Evolutionary conservation across 2,113 vertebrate genomes (phyloP).

Genomic region (Cavia aperea): DNA sequence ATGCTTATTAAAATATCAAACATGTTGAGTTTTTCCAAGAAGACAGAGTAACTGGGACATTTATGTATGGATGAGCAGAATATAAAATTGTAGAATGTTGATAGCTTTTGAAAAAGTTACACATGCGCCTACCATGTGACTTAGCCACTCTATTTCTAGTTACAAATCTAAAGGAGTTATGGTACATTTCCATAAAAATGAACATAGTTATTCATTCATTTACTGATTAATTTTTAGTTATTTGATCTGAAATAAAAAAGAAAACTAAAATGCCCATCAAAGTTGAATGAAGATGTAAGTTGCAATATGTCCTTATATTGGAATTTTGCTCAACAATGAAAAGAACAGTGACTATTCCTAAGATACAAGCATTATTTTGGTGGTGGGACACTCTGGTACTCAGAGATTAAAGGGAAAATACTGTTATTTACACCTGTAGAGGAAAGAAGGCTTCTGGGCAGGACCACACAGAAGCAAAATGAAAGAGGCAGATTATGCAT

Average conservation of each 20-base stretch:
- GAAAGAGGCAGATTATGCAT: too few species aligned
- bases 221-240: neutral
- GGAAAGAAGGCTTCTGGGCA: neutral
- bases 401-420: neutral
- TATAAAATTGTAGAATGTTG: neutral
- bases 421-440: neutral
- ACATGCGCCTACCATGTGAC: neutral
- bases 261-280: neutral
- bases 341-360: neutral
- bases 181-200: neutral
- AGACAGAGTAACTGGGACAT: neutral
- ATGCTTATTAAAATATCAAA: neutral
- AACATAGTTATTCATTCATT: neutral
- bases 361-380: neutral
- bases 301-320: neutral
- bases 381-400: neutral
- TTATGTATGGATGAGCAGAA: neutral
- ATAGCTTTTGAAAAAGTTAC: neutral
- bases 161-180: neutral
- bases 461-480: neutral
- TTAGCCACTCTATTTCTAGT: neutral
- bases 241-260: neutral
- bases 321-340: neutral
- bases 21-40: neutral
- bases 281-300: neutral